Evolutionary conservation across 2,888 invertebrate genomes (phyloP).

Genomic region (Melanargia galathea): DNA sequence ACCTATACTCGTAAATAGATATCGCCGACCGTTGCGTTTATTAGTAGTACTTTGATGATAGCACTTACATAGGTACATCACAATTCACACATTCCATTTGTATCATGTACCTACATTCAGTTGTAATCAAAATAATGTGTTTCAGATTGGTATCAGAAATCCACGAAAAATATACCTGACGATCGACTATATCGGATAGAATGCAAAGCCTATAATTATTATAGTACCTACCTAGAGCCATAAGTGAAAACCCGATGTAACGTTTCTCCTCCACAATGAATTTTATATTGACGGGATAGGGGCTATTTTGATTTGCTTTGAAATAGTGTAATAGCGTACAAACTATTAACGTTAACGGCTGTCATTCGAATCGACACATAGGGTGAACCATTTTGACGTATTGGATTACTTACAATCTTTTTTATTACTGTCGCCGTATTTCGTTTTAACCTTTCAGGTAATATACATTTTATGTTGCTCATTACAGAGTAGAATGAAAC

Average conservation of each 20-base stretch:
- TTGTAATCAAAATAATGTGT: slow-evolving; percentile 1
- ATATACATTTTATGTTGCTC: background rate
- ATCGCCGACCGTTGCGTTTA: too few species aligned
- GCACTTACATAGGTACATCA: too few species aligned
- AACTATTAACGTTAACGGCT: slow-evolving; percentile 34
- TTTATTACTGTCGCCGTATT: slow-evolving; percentile 32
- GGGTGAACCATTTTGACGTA: slow-evolving; percentile 36
- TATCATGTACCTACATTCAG: background rate
- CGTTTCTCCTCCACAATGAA: slow-evolving; percentile 3
- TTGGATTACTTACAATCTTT: slow-evolving; percentile 35
- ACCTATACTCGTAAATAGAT: too few species aligned
- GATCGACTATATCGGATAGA: slow-evolving; percentile 23
- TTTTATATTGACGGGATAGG: slow-evolving; percentile 19
- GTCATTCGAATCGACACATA: slow-evolving; percentile 33
- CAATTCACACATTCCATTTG: too few species aligned
- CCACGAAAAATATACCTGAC: background rate
- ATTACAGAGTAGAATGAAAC: background rate
- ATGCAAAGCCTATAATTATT: slow-evolving; percentile 10
- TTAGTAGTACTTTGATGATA: too few species aligned
- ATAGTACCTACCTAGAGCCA: slow-evolving; percentile 8
- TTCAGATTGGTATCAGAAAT: slow-evolving; percentile 4
- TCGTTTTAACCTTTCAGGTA: slow-evolving; percentile 31
- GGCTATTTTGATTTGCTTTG: slow-evolving; percentile 23
- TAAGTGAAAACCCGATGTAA: slow-evolving; percentile 3
- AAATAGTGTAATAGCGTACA: slow-evolving; percentile 24